Conservation (phyloP, 2,888 invertebrate species). For the Patella ulyssiponensis region DNA sequence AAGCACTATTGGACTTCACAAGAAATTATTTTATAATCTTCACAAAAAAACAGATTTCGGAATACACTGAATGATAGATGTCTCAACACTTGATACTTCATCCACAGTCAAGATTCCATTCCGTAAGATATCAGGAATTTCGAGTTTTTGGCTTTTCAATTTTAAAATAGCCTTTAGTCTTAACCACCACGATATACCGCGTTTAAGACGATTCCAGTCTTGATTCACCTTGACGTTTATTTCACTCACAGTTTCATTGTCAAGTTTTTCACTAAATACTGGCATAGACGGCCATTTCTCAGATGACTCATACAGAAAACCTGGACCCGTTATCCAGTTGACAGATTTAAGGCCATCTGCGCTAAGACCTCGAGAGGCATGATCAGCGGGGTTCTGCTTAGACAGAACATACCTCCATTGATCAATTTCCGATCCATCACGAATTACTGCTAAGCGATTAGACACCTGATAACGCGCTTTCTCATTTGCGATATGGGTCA, state of each 20-base stretch:
- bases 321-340: slow-evolving; percentile 34
- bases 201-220: background rate
- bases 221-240: background rate
- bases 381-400: slow-evolving; percentile 44
- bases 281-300: background rate
- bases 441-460: slow-evolving; percentile 46
- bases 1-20: background rate
- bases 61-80: background rate
- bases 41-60: background rate
- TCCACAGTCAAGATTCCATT: background rate
- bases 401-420: slow-evolving; percentile 45
- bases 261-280: slow-evolving; percentile 1
- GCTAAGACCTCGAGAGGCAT: slow-evolving; percentile 39
- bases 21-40: background rate
- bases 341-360: slow-evolving; percentile 10
- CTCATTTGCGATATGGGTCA: slow-evolving; percentile 45
- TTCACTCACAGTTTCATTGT: slow-evolving; percentile 1
- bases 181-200: background rate
- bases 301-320: background rate
- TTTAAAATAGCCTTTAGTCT: background rate
- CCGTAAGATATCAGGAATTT: background rate
- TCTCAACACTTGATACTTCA: background rate
- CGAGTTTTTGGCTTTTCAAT: background rate
- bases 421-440: slow-evolving; percentile 31
- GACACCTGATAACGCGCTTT: slow-evolving; percentile 43